Conservation (phyloP, 1,140 invertebrate species). For the Drosophila orosa region DNA sequence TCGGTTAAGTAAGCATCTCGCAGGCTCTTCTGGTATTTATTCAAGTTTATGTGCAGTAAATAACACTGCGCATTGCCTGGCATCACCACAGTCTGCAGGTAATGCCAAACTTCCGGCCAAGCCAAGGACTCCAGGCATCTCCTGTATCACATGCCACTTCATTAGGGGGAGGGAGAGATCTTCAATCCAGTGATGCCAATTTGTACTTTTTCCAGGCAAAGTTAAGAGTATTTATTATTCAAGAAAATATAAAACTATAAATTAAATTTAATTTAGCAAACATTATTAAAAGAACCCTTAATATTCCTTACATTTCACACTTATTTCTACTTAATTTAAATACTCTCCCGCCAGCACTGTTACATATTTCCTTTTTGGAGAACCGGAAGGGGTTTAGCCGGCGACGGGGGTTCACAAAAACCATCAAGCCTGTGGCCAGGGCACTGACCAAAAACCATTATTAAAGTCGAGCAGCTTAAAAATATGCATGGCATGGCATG, state of each 20-base stretch:
- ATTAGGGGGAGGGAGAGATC: conserved; percentile 54
- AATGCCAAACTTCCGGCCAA: conserved; percentile 67
- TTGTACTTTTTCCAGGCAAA: background rate
- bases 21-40: conserved; percentile 30
- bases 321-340: background rate
- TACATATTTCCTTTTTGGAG: conserved; percentile 3
- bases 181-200: background rate
- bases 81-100: conserved; percentile 58
- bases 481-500: conserved; percentile 59
- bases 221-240: fast-evolving
- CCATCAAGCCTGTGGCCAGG: conserved; percentile 59
- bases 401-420: conserved; percentile 27
- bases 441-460: conserved; percentile 76
- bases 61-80: conserved; percentile 44
- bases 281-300: too few relatives aligned
- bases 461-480: conserved; percentile 75
- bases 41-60: conserved; percentile 64
- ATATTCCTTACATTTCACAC: too few relatives aligned
- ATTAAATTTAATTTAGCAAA: too few relatives aligned
- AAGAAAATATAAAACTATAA: background rate
- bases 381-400: conserved; percentile 24
- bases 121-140: conserved; percentile 4
- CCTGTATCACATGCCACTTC: conserved; percentile 62
- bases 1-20: conserved; percentile 35
- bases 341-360: background rate